Evolutionary conservation across 2,888 invertebrate species (phyloP).

Genomic region (Lepidocyrtoides sp.): DNA sequence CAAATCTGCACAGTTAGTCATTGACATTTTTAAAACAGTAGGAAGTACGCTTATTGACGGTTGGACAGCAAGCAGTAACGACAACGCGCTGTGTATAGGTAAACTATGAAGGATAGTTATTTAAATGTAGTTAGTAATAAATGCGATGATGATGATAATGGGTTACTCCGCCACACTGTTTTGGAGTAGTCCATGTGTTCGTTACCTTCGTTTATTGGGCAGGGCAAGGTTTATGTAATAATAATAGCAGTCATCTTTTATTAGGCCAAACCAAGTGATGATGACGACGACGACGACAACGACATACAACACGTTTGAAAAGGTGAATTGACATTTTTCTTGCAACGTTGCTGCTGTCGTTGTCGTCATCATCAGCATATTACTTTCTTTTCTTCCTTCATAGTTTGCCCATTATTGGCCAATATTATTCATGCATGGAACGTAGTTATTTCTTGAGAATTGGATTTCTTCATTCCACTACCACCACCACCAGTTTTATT

Average conservation of each 20-base stretch:
- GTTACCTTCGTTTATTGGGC: conserved; percentile 17
- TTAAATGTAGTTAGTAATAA: too few species aligned
- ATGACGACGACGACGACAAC: background rate
- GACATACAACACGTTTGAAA: conserved; percentile 3
- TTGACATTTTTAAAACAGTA: conserved; percentile 32
- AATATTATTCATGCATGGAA: background rate
- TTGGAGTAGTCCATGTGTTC: conserved; percentile 1
- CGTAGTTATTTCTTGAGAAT: too few species aligned
- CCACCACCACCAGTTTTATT: background rate
- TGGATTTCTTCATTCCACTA: background rate
- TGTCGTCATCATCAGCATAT: background rate
- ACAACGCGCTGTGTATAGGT: background rate
- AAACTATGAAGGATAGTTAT: background rate
- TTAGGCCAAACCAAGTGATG: background rate
- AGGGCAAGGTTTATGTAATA: conserved; percentile 43
- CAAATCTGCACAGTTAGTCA: background rate
- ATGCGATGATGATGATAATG: conserved; percentile 13
- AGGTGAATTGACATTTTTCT: conserved; percentile 14
- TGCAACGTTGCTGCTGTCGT: too few species aligned
- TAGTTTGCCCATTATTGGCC: too few species aligned
- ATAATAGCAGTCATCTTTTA: conserved; percentile 9
- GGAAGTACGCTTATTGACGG: conserved; percentile 34
- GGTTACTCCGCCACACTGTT: background rate
- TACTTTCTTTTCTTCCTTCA: background rate
- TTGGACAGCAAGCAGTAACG: background rate